Evolutionary conservation across 2,888 invertebrate genomes (phyloP), one percentile per base, ranked within the genome.

Genomic region (Hypena proboscidalis): DNA sequence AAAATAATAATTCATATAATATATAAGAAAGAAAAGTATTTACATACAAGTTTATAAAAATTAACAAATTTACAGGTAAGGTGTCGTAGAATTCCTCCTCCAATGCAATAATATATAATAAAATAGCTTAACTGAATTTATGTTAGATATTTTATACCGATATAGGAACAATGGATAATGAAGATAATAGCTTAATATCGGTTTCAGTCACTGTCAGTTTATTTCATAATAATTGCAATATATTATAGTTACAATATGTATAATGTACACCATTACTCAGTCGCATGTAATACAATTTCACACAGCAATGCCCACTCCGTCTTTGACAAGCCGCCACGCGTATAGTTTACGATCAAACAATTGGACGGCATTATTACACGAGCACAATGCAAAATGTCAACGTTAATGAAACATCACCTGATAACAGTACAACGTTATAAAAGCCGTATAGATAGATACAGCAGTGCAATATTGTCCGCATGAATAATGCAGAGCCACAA

Each of bases 401-500:
- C 69, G 63, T 50, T 69, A 74, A 73, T 72, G 66, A 74, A 74
- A 73, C 74, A 72, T 65, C 61, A 61, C 60, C 57, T 49, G 52
- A 58, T 60, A 59, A 53, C 51, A 34, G 31, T 58, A 59, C 42
- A 68, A 51, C 66, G 64, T 70, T 72, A 72, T 70, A 71, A 73
- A 67, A 69, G 63, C 60, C 20, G 68, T 74, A 75, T 65, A 67
- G 70, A 70, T 73, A 74, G 75, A 74, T 72, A 74, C 71, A 77
- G 74, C 69, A 72, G 70, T 81, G 85, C 85, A 90, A 88, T 87
- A 88, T 85, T 84, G 86, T 85, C 79, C 80, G 77, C 85, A 89
- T 89, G 88, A 89, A 89, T 90, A 88, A 90, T 90, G 88, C 88
- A 89, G 79, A 70, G 60, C 73, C 71, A 72, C 78, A 77, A 77